These are phyloP conservation scores for Zosterops pallidus DNA, from an alignment of 2,113 vertebrate species.

Conservation along the genomic window DNA sequence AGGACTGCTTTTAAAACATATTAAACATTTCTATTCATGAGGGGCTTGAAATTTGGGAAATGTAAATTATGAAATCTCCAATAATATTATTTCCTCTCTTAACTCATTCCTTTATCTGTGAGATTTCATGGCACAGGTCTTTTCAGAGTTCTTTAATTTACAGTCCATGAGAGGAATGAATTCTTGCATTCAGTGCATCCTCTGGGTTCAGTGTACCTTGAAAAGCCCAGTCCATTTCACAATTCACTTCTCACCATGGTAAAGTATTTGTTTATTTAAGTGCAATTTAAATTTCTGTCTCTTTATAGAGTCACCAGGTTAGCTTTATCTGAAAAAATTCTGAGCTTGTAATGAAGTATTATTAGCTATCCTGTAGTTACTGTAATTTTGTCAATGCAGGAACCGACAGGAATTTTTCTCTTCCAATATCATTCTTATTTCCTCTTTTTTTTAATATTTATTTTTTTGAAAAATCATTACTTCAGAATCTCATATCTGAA, in stretches of 20 bases:
- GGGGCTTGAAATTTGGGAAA: neutral
- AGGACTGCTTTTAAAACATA: neutral
- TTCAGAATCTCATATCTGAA: constrained; percentile 11
- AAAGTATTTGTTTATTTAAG: neutral
- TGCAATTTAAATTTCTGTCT: neutral
- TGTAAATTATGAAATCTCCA: neutral
- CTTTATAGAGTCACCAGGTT: neutral
- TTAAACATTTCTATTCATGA: neutral
- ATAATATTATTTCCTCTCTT: neutral
- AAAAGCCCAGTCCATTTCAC: neutral
- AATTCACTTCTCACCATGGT: neutral
- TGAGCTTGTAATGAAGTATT: neutral
- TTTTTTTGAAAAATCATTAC: neutral
- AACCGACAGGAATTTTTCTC: neutral
- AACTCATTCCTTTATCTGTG: neutral
- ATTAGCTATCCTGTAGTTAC: neutral
- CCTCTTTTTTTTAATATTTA: neutral
- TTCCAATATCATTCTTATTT: neutral
- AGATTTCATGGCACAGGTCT: neutral
- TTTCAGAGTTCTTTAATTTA: neutral
- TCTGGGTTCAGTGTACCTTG: neutral
- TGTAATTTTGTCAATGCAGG: neutral
- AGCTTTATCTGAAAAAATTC: neutral
- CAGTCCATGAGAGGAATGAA: neutral
- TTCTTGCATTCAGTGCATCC: neutral